Conservation (phyloP, 2,888 invertebrate species). For the Hetaerina titia region DNA sequence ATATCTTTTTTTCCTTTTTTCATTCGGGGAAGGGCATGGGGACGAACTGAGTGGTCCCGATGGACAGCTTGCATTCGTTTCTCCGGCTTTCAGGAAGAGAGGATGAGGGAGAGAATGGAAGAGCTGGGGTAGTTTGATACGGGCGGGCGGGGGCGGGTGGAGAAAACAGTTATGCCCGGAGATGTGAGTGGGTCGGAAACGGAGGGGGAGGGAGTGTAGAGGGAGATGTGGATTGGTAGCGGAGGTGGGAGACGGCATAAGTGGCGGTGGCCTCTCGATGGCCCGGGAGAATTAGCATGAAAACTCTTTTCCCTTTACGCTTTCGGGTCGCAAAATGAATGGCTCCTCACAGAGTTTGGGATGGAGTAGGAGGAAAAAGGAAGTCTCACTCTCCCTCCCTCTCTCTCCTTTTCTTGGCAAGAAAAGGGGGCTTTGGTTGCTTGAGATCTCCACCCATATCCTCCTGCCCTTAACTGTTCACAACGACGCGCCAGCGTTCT, state of each 20-base stretch:
- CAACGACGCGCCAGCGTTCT: too few species aligned
- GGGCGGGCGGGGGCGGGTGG: not conserved
- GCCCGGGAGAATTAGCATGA: constrained; percentile 10
- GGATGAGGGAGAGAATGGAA: not conserved
- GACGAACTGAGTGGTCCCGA: not conserved
- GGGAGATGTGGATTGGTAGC: not conserved
- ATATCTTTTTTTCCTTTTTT: not conserved
- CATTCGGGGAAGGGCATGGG: not conserved
- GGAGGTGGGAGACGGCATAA: not conserved
- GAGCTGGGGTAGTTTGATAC: not conserved
- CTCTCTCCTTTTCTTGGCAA: not conserved
- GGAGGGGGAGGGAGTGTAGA: not conserved
- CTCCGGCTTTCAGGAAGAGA: not conserved
- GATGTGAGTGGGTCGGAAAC: not conserved
- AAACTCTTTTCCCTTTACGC: not conserved
- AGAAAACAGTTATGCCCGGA: too few species aligned
- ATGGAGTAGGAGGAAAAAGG: not conserved
- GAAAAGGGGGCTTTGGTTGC: not conserved
- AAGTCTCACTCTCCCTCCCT: not conserved
- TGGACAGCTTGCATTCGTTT: not conserved
- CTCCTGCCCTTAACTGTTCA: too few species aligned
- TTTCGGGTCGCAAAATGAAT: not conserved
- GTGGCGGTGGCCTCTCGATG: not conserved
- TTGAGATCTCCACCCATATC: too few species aligned
- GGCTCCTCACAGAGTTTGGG: not conserved